Evolutionary conservation across 2,797 vertebrate species (phyloP).

Genomic region (Heliangelus exortis): DNA sequence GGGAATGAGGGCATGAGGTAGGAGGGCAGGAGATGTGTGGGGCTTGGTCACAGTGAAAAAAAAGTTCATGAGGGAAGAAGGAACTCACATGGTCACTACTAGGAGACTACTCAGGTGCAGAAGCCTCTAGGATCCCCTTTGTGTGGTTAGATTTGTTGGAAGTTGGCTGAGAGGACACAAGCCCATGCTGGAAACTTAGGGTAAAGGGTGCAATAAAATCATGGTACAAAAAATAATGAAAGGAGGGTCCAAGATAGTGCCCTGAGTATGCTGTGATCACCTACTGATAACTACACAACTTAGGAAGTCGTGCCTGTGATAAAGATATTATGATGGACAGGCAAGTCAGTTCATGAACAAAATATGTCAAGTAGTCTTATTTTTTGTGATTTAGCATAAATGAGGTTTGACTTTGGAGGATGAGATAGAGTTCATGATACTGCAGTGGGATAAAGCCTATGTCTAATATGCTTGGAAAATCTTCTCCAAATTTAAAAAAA

Average conservation of each 20-base stretch:
- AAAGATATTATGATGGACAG: neutral
- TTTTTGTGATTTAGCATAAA: neutral
- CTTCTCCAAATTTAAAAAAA: neutral
- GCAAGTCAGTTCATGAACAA: neutral
- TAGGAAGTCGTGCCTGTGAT: neutral
- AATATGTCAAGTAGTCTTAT: neutral
- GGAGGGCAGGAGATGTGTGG: no score
- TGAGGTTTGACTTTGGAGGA: neutral
- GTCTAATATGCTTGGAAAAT: neutral
- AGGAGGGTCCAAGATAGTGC: neutral
- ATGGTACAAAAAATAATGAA: neutral
- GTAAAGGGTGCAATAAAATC: neutral
- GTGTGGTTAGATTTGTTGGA: neutral
- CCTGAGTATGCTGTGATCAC: neutral
- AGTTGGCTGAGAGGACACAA: neutral
- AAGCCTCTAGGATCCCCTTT: neutral
- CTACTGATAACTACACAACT: neutral
- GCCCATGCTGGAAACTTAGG: neutral
- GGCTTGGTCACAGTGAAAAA: no score
- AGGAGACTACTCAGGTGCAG: neutral
- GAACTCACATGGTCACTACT: no score
- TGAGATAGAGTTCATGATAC: neutral
- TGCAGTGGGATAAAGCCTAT: neutral
- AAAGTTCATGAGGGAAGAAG: no score
- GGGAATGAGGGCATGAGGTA: no score